Conservation (phyloP, 2,113 vertebrate species). For the Cnemophilus loriae region DNA sequence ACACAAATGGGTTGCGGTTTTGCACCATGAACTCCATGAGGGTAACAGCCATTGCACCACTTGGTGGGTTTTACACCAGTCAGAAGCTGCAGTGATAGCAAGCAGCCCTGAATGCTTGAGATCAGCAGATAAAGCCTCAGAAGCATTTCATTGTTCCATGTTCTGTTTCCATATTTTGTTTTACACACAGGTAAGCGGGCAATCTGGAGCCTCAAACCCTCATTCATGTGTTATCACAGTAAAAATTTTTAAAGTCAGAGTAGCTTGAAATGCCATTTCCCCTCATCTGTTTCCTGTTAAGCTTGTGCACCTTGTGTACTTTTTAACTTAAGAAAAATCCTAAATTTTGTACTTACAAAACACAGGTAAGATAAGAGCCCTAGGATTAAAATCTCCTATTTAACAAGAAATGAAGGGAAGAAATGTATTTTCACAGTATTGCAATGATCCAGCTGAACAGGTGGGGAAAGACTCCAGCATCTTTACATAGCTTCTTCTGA, state of each 20-base stretch:
- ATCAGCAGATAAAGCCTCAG: neutral
- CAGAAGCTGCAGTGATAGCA: neutral
- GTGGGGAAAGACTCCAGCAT: neutral
- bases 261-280: neutral
- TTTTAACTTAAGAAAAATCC: neutral
- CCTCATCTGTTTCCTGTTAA: neutral
- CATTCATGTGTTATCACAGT: neutral
- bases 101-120: neutral
- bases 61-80: neutral
- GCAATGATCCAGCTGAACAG: neutral
- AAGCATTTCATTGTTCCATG: neutral
- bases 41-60: neutral
- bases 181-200: neutral
- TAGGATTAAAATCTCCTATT: neutral
- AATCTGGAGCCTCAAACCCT: neutral
- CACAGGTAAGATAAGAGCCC: neutral
- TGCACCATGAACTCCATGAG: neutral
- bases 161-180: neutral
- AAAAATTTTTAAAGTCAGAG: neutral
- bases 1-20: neutral
- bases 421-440: neutral
- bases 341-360: neutral
- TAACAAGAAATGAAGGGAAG: neutral
- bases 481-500: neutral
- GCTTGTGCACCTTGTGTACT: neutral